phyloP scores from a whole-genome alignment of 2,797 vertebrate species.

The Semaprochilodus insignis region DNA sequence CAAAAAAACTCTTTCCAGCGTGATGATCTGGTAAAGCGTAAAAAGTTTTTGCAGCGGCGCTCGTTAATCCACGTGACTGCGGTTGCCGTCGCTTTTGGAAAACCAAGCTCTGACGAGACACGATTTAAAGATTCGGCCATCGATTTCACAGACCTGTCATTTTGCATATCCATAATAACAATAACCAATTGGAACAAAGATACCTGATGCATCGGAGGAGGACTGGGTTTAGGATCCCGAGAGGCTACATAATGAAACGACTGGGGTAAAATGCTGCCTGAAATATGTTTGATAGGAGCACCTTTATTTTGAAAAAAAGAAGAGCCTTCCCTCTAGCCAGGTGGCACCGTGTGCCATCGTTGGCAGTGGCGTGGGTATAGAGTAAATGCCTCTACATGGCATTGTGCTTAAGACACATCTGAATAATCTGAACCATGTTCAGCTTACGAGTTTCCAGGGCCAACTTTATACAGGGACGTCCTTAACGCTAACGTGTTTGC shows the following conservation, averaged over 20 bases:
- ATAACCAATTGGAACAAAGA: background rate
- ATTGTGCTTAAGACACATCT: slow-evolving; percentile 96
- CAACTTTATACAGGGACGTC: slow-evolving; percentile 61
- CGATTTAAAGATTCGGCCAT: background rate
- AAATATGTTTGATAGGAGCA: slow-evolving; percentile 57
- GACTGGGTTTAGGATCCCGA: slow-evolving; percentile 8
- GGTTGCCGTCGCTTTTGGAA: slow-evolving; percentile 4
- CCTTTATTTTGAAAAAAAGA: slow-evolving; percentile 66
- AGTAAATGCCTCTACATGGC: slow-evolving; percentile 96
- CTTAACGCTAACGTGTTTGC: slow-evolving; percentile 64
- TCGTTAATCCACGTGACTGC: background rate
- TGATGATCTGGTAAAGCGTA: background rate
- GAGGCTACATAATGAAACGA: background rate
- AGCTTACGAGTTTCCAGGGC: slow-evolving; percentile 81
- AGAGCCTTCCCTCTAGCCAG: slow-evolving; percentile 88
- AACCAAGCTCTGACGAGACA: background rate
- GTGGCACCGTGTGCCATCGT: slow-evolving; percentile 91
- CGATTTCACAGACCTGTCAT: background rate
- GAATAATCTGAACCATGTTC: slow-evolving; percentile 99
- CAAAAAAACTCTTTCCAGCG: slow-evolving; percentile 7
- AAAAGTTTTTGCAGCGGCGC: background rate
- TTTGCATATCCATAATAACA: background rate
- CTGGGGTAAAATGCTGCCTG: slow-evolving; percentile 53
- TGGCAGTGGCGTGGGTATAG: slow-evolving; percentile 88
- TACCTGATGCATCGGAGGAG: slow-evolving; percentile 39